Base-by-base conservation (phyloP, 2,113 vertebrate species). In the Xerus inauris region DNA sequence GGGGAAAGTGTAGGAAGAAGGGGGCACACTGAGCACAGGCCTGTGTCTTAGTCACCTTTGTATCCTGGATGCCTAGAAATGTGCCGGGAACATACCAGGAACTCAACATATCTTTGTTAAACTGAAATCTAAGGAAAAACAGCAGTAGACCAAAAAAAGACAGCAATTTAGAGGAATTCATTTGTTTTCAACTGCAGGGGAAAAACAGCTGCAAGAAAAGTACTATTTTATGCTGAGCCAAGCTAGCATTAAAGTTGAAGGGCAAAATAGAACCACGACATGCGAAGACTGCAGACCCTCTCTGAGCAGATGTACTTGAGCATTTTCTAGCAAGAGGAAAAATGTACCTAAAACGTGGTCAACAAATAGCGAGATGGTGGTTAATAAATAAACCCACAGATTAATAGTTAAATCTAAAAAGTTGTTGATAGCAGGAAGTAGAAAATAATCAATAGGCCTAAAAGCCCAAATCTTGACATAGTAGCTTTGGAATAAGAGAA, bases 41-140 rank as follows among this genome's bases (percentile, higher is more conserved):
- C 57, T 47, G 17, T 3, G 28, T 65, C n/a, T 64, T 38, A 28
- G 32, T 86, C 20, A 13, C 4, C 32, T 38, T 2, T 42, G 1
- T 5, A 8, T 40, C 35, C 65, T 4, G 51, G 69, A 54, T 42
- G 26, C 75, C 26, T 30, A 59, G 24, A 69, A 81, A 32, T 49
- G 42, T 38, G 10, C 40, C 40, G 9, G 8, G 26, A 75, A 5
- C 10, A 40, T 40, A 47, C 8, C 45, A 54, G 45, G 30, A 32
- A 82, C 73, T 86, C 69, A 38, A 73, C 8, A 71, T 64, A 30
- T 35, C 76, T 16, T 71, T 40, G 19, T 89, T 79, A 40, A 91
- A 40, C 64, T 80, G 69, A 93, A 94, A 76, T 69, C 57, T 75
- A 93, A 91, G 57, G 45, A 85, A 82, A 88, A 95, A 75, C 16